Evolutionary conservation across 2,797 vertebrate species (phyloP).

Genomic region (Todus mexicanus): DNA sequence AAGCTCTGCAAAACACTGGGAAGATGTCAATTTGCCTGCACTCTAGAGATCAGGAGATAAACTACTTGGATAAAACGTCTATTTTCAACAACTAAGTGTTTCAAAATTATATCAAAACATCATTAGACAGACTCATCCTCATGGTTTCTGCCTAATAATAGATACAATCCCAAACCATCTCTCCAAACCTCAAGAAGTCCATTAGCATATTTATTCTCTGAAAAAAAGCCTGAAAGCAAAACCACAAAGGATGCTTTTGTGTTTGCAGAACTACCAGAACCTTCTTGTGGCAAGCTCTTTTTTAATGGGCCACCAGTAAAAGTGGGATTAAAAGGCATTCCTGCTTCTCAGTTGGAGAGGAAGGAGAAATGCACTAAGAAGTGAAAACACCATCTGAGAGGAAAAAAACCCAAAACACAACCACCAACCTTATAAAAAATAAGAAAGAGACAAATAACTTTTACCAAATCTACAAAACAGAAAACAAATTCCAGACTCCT

Average conservation of each 20-base stretch:
- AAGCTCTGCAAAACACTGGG: background rate
- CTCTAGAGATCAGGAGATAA: background rate
- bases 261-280: background rate
- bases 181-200: background rate
- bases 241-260: background rate
- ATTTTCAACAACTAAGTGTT: background rate
- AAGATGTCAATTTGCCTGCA: rapidly evolving
- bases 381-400: background rate
- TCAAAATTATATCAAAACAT: background rate
- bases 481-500: background rate
- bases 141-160: background rate
- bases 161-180: background rate
- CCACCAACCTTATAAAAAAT: background rate
- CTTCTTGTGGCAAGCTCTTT: background rate
- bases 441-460: background rate
- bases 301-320: background rate
- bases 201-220: background rate
- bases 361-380: background rate
- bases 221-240: background rate
- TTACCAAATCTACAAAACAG: background rate
- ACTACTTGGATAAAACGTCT: background rate
- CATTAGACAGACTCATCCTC: background rate
- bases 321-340: background rate
- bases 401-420: background rate
- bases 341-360: background rate